A percentile compares a stretch with the other conserved stretches of the same genome.
phyloP scores from a whole-genome alignment of 2,113 vertebrate species.

The Hyaena hyaena region DNA sequence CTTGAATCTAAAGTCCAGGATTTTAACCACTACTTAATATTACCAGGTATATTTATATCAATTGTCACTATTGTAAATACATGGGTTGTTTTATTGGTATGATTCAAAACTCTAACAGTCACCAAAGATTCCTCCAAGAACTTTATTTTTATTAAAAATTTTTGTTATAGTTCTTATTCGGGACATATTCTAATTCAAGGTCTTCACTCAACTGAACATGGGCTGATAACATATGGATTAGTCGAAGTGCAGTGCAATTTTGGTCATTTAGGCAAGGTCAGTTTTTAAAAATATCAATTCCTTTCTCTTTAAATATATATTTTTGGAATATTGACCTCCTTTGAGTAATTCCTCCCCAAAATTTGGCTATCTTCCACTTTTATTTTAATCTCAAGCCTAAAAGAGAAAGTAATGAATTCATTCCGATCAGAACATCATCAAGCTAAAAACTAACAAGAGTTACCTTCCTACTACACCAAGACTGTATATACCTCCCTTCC shows the following conservation, averaged over 20 bases:
- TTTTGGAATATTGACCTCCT: not conserved
- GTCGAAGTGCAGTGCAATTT: not conserved
- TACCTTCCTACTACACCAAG: not conserved
- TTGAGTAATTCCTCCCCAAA: not conserved
- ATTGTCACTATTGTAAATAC: not conserved
- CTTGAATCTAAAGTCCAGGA: not conserved
- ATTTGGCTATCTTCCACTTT: not conserved
- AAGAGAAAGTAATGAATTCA: slow-evolving; percentile 17
- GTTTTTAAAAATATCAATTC: slow-evolving; percentile 40
- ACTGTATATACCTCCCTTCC: not conserved
- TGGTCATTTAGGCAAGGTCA: not conserved
- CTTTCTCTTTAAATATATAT: slow-evolving; percentile 28
- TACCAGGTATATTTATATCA: not conserved
- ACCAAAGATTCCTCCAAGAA: not conserved
- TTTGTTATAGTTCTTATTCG: not conserved
- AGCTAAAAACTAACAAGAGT: not conserved
- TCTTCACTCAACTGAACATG: not conserved
- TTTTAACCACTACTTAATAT: not conserved
- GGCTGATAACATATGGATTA: not conserved
- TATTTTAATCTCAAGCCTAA: slow-evolving; percentile 13
- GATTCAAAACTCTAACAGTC: not conserved
- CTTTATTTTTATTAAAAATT: slow-evolving; percentile 31
- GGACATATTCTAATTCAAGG: not conserved
- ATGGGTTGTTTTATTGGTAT: not conserved
- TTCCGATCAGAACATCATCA: not conserved